Evolutionary conservation across 2,888 invertebrate genomes (phyloP).

Genomic region (Tenthredo distinguenda): DNA sequence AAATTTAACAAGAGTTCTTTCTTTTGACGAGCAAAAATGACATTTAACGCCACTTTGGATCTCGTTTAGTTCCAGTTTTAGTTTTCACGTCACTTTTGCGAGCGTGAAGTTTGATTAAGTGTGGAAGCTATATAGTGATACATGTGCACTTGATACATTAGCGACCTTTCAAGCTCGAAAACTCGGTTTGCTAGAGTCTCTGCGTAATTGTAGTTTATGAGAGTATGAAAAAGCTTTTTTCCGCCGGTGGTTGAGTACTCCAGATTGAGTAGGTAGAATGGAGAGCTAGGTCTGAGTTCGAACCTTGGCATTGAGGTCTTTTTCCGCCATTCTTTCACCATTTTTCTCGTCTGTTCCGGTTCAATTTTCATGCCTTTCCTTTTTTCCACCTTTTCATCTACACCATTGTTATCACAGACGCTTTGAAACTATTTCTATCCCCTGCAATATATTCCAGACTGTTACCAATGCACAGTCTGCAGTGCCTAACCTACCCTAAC

Average conservation of each 20-base stretch:
- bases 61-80: not conserved
- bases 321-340: slow-evolving; percentile 53
- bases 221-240: slow-evolving; percentile 33
- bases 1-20: not conserved
- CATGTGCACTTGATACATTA: slow-evolving; percentile 12
- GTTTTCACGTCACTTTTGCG: not conserved
- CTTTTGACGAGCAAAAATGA: not conserved
- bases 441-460: not conserved
- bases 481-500: slow-evolving; percentile 35
- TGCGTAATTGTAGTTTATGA: slow-evolving; percentile 13
- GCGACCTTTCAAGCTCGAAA: slow-evolving; percentile 10
- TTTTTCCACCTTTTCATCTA: slow-evolving; percentile 49
- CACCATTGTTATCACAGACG: slow-evolving; percentile 42
- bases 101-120: slow-evolving; percentile 13
- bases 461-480: not conserved
- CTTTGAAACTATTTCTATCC: slow-evolving; percentile 41
- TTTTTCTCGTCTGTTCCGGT: slow-evolving; percentile 44
- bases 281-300: slow-evolving; percentile 46
- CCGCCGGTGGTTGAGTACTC: not conserved
- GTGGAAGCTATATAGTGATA: not conserved
- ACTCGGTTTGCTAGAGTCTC: not conserved
- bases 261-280: slow-evolving; percentile 16
- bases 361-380: slow-evolving; percentile 27
- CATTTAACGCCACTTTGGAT: not conserved
- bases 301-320: slow-evolving; percentile 50